These are phyloP conservation scores for Leucoraja erinaceus DNA, from an alignment of 2,113 vertebrate species.

Conservation along the genomic window DNA sequence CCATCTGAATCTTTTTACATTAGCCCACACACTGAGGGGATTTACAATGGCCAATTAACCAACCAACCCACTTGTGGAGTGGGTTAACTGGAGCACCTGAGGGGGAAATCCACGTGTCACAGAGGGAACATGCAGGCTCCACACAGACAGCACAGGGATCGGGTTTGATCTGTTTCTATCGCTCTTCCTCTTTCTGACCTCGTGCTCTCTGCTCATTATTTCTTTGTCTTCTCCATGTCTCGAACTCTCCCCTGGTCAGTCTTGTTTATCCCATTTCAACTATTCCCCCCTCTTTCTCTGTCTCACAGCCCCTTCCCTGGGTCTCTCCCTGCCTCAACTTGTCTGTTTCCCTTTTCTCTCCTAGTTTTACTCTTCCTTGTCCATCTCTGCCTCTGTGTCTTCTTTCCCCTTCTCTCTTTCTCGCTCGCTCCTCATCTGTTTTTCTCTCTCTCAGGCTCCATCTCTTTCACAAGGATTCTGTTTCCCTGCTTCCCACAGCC, in stretches of 20 bases:
- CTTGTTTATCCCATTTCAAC: too few relatives aligned
- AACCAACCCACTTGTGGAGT: too few relatives aligned
- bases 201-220: too few relatives aligned
- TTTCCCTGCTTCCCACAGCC: background rate
- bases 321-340: background rate
- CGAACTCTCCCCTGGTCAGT: background rate
- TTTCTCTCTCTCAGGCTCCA: background rate
- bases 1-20: too few relatives aligned
- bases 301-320: background rate
- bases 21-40: too few relatives aligned
- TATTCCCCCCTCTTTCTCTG: too few relatives aligned
- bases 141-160: too few relatives aligned
- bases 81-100: too few relatives aligned
- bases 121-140: too few relatives aligned
- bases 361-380: background rate
- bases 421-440: background rate
- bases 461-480: background rate
- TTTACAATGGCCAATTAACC: too few relatives aligned
- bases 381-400: background rate
- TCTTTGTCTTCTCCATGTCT: background rate
- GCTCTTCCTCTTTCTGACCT: background rate
- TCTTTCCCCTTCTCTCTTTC: background rate
- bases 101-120: too few relatives aligned
- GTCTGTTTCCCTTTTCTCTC: background rate
- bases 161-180: background rate